Evolutionary conservation across 2,797 vertebrate species (phyloP).

Genomic region (Catostomus latipinnis): DNA sequence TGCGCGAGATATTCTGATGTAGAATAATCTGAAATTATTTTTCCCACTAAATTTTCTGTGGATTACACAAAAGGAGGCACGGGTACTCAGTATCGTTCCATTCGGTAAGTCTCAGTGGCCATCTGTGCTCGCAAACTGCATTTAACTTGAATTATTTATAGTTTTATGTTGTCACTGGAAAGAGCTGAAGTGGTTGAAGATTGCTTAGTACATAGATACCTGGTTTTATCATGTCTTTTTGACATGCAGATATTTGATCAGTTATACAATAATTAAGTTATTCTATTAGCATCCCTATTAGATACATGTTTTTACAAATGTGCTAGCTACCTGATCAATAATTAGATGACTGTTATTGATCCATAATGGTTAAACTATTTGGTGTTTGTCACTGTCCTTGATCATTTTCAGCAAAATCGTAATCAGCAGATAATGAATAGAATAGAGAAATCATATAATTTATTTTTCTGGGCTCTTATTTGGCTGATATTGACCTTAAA

Average conservation of each 20-base stretch:
- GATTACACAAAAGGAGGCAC: slow-evolving; percentile 75
- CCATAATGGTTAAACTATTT: slow-evolving; percentile 12
- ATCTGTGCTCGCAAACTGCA: neutral
- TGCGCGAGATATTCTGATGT: slow-evolving; percentile 44
- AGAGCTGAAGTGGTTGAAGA: slow-evolving; percentile 7
- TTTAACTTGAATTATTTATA: slow-evolving; percentile 24
- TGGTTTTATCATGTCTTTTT: neutral
- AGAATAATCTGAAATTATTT: slow-evolving; percentile 61
- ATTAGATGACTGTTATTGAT: slow-evolving; percentile 27
- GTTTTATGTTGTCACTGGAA: neutral
- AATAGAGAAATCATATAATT: neutral
- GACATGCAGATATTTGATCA: neutral
- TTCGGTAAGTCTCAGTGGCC: slow-evolving; percentile 47
- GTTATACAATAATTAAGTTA: no score
- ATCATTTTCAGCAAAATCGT: neutral
- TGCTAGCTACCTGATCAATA: slow-evolving; percentile 12
- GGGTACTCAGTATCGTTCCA: slow-evolving; percentile 47
- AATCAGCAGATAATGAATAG: neutral
- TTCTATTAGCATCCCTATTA: slow-evolving; percentile 2
- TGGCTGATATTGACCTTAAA: no score
- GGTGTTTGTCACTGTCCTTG: slow-evolving; percentile 25
- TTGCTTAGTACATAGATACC: neutral
- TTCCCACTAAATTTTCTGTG: slow-evolving; percentile 62
- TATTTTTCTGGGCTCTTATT: no score
- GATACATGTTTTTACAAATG: neutral